Percentiles rank a stretch among this genome's conserved stretches.
phyloP scores from a whole-genome alignment of 2,888 invertebrate species.

The Chromoteleia sp. region DNA sequence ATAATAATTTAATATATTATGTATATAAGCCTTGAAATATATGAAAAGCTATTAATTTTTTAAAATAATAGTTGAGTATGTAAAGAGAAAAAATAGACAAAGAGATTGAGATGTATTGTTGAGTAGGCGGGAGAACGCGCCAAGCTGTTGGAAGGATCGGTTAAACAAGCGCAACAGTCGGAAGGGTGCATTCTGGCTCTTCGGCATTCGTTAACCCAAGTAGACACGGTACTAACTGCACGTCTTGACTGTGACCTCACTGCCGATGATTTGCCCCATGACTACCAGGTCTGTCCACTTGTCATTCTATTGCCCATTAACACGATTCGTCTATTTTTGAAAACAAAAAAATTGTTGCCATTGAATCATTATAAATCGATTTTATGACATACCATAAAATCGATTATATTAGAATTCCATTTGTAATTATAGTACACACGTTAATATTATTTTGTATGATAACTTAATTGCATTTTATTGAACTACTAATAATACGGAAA shows the following conservation, averaged over 20 bases:
- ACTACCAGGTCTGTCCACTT: slow-evolving; percentile 87
- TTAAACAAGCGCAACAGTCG: slow-evolving; percentile 91
- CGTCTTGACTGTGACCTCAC: slow-evolving; percentile 91
- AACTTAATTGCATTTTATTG: slow-evolving; percentile 4
- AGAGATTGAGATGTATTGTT: slow-evolving; percentile 73
- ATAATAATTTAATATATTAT: not conserved
- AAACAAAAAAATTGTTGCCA: too few species aligned
- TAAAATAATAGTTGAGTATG: too few species aligned
- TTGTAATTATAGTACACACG: not conserved
- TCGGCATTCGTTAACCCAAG: slow-evolving; percentile 90
- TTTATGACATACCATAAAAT: too few species aligned
- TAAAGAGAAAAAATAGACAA: slow-evolving; percentile 20
- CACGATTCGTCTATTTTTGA: slow-evolving; percentile 2
- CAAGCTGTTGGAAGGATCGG: slow-evolving; percentile 88
- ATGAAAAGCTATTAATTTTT: not conserved
- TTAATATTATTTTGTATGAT: not conserved
- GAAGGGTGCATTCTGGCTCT: slow-evolving; percentile 91
- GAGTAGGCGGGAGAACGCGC: slow-evolving; percentile 87
- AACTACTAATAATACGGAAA: slow-evolving; percentile 13
- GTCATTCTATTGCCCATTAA: slow-evolving; percentile 47
- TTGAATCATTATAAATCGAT: not conserved
- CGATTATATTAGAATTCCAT: slow-evolving; percentile 2
- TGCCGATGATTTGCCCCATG: slow-evolving; percentile 92
- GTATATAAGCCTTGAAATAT: too few species aligned
- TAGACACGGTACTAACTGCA: slow-evolving; percentile 89